Conservation (phyloP, 2,113 vertebrate species). For the Chunga burmeisteri region DNA sequence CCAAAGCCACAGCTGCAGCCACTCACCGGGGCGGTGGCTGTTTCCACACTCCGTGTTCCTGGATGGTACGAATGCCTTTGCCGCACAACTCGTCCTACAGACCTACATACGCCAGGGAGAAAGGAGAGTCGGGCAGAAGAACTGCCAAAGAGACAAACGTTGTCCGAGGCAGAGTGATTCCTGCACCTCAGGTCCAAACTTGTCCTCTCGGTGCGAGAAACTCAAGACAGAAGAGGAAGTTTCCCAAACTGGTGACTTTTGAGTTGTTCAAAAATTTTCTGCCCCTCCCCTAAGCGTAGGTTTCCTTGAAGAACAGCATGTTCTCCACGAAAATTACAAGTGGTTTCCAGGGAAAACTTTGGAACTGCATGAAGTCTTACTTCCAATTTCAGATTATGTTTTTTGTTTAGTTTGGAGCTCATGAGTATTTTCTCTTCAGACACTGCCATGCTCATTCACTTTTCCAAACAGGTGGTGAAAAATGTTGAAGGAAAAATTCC, state of each 20-base stretch:
- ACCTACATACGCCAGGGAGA: not conserved
- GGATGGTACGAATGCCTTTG: not conserved
- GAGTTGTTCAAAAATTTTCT: not conserved
- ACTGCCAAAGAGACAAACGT: not conserved
- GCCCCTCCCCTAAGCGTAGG: not conserved
- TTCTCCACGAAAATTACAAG: not conserved
- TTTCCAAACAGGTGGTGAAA: not conserved
- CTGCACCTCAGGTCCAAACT: not conserved
- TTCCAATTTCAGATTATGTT: not conserved
- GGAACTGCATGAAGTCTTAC: not conserved
- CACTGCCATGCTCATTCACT: not conserved
- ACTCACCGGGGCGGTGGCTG: not conserved
- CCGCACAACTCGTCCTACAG: not conserved
- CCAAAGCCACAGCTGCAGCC: not conserved
- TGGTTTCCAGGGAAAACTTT: not conserved
- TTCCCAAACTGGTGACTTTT: not conserved
- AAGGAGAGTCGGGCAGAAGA: not conserved
- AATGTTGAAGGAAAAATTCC: not conserved
- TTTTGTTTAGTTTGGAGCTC: not conserved
- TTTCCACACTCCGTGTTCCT: not conserved
- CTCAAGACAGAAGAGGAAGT: accelerated
- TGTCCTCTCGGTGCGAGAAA: not conserved
- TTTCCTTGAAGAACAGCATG: not conserved
- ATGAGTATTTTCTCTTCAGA: not conserved
- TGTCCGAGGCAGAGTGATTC: not conserved